Evolutionary conservation across 2,888 invertebrate species (phyloP), one percentile per base, ranked within the genome.

Genomic region (Bellardia bayeri): DNA sequence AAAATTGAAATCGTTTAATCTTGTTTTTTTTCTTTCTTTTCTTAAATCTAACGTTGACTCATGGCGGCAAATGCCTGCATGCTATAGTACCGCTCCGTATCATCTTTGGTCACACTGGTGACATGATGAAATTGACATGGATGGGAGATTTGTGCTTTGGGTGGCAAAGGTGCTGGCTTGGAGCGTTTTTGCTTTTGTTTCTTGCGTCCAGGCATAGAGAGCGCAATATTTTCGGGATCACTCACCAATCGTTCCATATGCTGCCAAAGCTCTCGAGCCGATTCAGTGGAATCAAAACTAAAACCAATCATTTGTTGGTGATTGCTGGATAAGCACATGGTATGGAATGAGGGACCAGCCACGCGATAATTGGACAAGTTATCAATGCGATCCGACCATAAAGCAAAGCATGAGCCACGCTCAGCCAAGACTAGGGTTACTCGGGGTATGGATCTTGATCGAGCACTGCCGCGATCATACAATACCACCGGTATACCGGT

Each of bases 41-140:
- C n/a, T 37, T 2, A 51, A 87, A 85, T 89, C 90, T 92, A 93
- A 90, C 92, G 93, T 90, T 92, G 92, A 90, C 91, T 92, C 80
- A 91, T 90, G 14, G 93, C 91, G 11, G 96, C 95, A 90, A 96
- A 94, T 37, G 96, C 95, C 91, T 96, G 96, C 90, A 97, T 94
- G 58, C 96, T 96, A 91, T 95, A 96, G 90, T 96, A 96, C 87
- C 96, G 94, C 78, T 95, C 94, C 87, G 95, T 94, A 91, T 96
- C 96, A 81, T 95, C 95, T 56, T 95, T 94, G 87, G 96, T 96
- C 64, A 97, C 96, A 90, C 96, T 96, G 74, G 97, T 97, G 88
- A 97, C 96, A 92, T 97, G 97, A 90, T 97, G 96, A 93, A 97
- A 97, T 91, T 97, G 97, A 92, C 97, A 97, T 1, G 97, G 97